Evolutionary conservation across 2,888 invertebrate genomes (phyloP).

Genomic region (Pheosia gnoma): DNA sequence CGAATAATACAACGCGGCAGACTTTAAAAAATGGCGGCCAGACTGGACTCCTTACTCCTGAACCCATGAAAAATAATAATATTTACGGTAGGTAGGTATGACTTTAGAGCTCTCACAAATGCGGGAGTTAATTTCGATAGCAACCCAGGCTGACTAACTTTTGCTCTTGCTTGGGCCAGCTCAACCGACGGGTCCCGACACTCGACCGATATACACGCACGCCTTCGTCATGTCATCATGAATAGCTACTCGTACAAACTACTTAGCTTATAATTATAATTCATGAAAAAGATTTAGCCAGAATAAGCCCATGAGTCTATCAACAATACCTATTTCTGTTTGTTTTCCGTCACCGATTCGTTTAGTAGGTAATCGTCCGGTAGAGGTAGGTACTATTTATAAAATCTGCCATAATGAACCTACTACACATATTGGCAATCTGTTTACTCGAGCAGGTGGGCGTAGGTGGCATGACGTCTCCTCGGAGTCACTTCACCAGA

Average conservation of each 20-base stretch:
- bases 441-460: conserved; percentile 47
- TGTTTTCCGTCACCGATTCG: conserved; percentile 38
- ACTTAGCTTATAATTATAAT: conserved; percentile 28
- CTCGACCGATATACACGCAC: conserved; percentile 52
- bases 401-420: conserved; percentile 28
- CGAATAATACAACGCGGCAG: no score
- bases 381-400: conserved; percentile 46
- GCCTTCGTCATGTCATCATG: conserved; percentile 56
- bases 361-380: conserved; percentile 38
- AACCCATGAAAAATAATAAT: conserved; percentile 10
- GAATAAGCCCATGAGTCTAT: conserved; percentile 9
- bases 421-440: conserved; percentile 43
- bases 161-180: conserved; percentile 66
- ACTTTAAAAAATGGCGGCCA: no score
- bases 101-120: conserved; percentile 21
- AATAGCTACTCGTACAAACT: conserved; percentile 38
- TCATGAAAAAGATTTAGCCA: conserved; percentile 6
- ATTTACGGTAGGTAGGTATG: background rate
- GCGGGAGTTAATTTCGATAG: conserved; percentile 38
- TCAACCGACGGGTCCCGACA: conserved; percentile 54
- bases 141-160: conserved; percentile 68
- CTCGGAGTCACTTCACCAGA: conserved; percentile 45
- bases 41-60: no score
- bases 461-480: conserved; percentile 52
- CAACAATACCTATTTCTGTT: conserved; percentile 13